A percentile compares a stretch with the other conserved stretches of the same genome.
Conservation (phyloP, 2,888 invertebrate species). For the Pherbina coryleti region DNA sequence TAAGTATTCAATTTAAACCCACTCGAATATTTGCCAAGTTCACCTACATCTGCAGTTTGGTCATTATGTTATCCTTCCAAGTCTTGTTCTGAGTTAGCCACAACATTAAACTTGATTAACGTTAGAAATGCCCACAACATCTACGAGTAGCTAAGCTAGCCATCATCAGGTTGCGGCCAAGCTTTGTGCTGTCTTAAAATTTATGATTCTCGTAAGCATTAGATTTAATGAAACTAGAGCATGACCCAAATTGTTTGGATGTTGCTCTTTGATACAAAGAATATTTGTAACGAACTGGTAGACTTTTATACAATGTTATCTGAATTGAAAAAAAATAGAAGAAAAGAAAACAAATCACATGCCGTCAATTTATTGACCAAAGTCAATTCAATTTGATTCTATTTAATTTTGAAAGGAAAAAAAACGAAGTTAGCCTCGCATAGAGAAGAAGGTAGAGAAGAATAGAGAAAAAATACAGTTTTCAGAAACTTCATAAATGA, state of each 20-base stretch:
- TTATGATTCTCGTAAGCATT: constrained; percentile 2
- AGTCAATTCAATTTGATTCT: not conserved
- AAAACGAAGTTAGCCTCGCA: too few relatives aligned
- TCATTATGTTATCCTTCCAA: constrained; percentile 7
- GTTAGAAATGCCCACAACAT: not conserved
- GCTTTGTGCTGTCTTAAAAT: not conserved
- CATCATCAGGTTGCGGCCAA: not conserved
- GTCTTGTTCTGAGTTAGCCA: not conserved
- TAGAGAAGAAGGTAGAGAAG: too few relatives aligned
- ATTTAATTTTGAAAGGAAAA: too few relatives aligned
- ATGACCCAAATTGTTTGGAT: not conserved
- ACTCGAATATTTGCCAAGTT: not conserved
- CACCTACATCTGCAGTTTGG: not conserved
- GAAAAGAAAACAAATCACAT: not conserved
- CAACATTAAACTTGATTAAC: constrained; percentile 4
- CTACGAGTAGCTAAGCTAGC: not conserved
- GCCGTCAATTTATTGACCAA: not conserved
- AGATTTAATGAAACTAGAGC: not conserved
- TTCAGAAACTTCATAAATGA: too few relatives aligned
- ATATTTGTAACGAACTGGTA: not conserved
- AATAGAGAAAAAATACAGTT: too few relatives aligned
- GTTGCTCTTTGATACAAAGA: not conserved
- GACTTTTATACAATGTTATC: not conserved
- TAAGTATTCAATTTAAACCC: not conserved
- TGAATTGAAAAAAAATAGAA: not conserved